A percentile compares a stretch with the other conserved stretches of the same genome.
These are phyloP conservation scores for Toxotes jaculatrix DNA, from an alignment of 2,113 vertebrate genomes.

Conservation along the genomic window DNA sequence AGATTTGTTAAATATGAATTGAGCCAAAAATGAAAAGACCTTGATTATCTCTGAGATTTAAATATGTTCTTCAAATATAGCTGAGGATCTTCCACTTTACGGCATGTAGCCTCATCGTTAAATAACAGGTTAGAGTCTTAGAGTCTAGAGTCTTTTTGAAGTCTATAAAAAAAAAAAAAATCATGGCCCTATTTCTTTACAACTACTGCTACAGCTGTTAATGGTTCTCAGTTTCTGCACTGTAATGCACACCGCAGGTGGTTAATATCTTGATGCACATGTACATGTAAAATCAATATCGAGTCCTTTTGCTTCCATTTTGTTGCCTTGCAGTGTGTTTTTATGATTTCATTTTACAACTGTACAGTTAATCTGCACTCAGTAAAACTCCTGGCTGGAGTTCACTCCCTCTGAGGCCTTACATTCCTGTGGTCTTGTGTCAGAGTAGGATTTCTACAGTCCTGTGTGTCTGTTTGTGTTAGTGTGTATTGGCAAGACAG, in stretches of 20 bases:
- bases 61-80: not conserved
- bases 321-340: constrained; percentile 47
- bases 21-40: constrained; percentile 2
- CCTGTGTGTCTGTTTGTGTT: not conserved
- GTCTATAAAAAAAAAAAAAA: too few relatives aligned
- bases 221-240: not conserved
- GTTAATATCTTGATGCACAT: not conserved
- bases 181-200: rapidly evolving
- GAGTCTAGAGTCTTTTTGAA: too few relatives aligned
- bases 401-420: constrained; percentile 19
- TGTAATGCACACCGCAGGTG: not conserved
- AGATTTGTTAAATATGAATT: not conserved
- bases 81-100: not conserved
- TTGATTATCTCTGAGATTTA: not conserved
- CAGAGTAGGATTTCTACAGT: not conserved
- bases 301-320: constrained; percentile 15
- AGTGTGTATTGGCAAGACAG: not conserved
- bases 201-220: not conserved
- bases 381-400: constrained; percentile 42
- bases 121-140: not conserved
- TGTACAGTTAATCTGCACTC: constrained; percentile 59
- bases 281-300: constrained; percentile 38
- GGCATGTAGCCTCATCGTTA: not conserved
- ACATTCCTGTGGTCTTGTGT: constrained; percentile 47
- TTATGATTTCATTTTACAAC: constrained; percentile 63